phyloP scores from a whole-genome alignment of 2,797 vertebrate species.

The Carapus acus region DNA sequence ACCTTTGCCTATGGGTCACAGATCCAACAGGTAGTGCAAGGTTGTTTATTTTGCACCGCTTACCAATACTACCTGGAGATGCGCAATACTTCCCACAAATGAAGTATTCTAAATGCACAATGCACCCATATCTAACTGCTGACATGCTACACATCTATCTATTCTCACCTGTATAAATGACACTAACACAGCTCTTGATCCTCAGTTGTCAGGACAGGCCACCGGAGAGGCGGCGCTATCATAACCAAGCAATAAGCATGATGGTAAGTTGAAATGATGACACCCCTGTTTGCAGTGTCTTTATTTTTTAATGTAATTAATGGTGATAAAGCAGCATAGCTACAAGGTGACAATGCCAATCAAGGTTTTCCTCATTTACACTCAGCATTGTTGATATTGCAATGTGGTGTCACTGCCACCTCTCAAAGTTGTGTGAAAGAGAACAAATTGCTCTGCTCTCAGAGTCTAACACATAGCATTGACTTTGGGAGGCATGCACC shows the following conservation, averaged over 20 bases:
- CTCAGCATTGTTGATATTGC: too few relatives aligned
- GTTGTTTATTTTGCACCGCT: too few relatives aligned
- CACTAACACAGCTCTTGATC: conserved; percentile 11
- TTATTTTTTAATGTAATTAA: too few relatives aligned
- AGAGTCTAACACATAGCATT: too few relatives aligned
- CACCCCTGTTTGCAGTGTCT: too few relatives aligned
- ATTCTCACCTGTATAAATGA: conserved; percentile 1
- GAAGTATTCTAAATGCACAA: too few relatives aligned
- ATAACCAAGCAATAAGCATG: conserved; percentile 71
- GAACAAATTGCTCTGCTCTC: too few relatives aligned
- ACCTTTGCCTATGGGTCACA: conserved; percentile 69
- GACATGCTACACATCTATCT: neutral
- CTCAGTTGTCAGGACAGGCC: conserved; percentile 77
- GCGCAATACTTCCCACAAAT: too few relatives aligned
- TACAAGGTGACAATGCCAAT: conserved; percentile 76
- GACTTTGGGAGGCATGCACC: too few relatives aligned
- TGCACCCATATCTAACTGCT: too few relatives aligned
- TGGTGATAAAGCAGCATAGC: neutral
- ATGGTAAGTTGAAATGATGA: conserved; percentile 65
- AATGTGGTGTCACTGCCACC: conserved; percentile 39
- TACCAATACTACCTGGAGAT: too few relatives aligned
- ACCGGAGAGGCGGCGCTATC: conserved; percentile 77
- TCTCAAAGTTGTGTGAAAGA: conserved; percentile 1
- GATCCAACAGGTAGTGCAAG: conserved; percentile 82
- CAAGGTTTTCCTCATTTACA: conserved; percentile 77